These are phyloP conservation scores for Rhodophaea formosa DNA, from an alignment of 2,888 invertebrate species.

Conservation along the genomic window DNA sequence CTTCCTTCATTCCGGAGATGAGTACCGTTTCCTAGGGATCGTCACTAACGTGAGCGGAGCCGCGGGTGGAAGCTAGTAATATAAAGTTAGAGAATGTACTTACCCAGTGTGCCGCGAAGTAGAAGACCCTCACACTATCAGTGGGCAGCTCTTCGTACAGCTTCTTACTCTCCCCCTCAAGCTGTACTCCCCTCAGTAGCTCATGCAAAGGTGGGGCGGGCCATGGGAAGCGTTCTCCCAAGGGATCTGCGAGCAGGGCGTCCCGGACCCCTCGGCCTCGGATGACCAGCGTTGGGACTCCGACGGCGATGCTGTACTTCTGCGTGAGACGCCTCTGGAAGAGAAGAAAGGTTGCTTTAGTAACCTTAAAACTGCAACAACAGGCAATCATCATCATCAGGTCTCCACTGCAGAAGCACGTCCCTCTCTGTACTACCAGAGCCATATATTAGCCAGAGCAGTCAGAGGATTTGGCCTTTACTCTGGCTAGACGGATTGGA, in stretches of 20 bases:
- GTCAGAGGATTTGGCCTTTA: too few relatives aligned
- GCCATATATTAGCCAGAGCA: too few relatives aligned
- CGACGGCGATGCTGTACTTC: constrained; percentile 88
- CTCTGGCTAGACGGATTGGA: too few relatives aligned
- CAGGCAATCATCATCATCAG: too few relatives aligned
- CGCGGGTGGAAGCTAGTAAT: too few relatives aligned
- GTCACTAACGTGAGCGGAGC: too few relatives aligned
- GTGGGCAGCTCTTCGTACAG: constrained; percentile 82
- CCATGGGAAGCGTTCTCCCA: constrained; percentile 87
- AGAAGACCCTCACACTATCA: constrained; percentile 86
- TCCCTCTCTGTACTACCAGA: too few relatives aligned
- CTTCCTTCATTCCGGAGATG: too few relatives aligned
- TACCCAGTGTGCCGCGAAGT: constrained; percentile 96
- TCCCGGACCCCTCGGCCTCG: constrained; percentile 86
- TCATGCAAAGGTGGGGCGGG: constrained; percentile 84
- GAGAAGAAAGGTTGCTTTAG: constrained; percentile 13
- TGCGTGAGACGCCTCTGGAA: constrained; percentile 87
- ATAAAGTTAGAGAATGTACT: constrained; percentile 48
- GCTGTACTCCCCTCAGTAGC: constrained; percentile 74
- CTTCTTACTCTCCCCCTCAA: constrained; percentile 61
- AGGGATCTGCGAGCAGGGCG: constrained; percentile 85
- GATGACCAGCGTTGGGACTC: constrained; percentile 88
- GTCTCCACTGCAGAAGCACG: too few relatives aligned
- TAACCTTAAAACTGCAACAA: too few relatives aligned
- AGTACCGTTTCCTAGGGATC: too few relatives aligned